Evolutionary conservation across 2,797 vertebrate genomes (phyloP), one percentile per base, ranked within the genome.

Genomic region (Neoniphon sammara): DNA sequence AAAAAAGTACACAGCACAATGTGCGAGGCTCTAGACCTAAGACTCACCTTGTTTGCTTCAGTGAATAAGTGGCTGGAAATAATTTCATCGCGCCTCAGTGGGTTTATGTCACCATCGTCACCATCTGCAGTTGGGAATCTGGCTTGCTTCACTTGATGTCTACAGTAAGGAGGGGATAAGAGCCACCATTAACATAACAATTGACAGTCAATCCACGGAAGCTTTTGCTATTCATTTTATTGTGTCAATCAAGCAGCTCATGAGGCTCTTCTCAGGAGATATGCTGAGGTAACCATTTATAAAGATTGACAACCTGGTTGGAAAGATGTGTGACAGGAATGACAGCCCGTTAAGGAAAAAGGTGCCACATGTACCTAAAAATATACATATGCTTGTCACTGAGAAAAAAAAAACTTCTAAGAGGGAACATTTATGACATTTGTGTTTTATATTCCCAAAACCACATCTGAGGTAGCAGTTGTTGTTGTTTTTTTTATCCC

Each of bases 181-280:
- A 75, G 36, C 54, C 46, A 1, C 63, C 55, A 84, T 82, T 82
- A 77, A 61, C 78, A 86, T 63, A 61, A 79, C 61, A 72, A 75
- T 70, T 81, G 71, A 78, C 73, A 75, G 72, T 64, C 70, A 47
- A 64, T 64, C 57, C 52, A 76, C 77, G 80, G 53, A 72, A 83
- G 81, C 66, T 53, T 71, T 70, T 34, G 61, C 70, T 30, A 34
- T 56, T 84, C 21, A 78, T 81, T 75, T 81, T 42, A 23, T 47
- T 18, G 55, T 84, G 85, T 85, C 88, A 85, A 70, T 89, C 87
- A 87, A 79, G 31, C 62, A 55, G 78, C 61, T 27, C 18, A 8
- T 69, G 55, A 75, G 70, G 67, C 67, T 58, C 39, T 75, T 70
- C 85, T 82, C 65, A 6, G 63, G 78, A 83, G 63, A 80, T 46